Percentiles rank a stretch among this genome's conserved stretches.
These are phyloP conservation scores for Leptinotarsa haldemani DNA, from an alignment of 2,888 invertebrate species.

Conservation along the genomic window DNA sequence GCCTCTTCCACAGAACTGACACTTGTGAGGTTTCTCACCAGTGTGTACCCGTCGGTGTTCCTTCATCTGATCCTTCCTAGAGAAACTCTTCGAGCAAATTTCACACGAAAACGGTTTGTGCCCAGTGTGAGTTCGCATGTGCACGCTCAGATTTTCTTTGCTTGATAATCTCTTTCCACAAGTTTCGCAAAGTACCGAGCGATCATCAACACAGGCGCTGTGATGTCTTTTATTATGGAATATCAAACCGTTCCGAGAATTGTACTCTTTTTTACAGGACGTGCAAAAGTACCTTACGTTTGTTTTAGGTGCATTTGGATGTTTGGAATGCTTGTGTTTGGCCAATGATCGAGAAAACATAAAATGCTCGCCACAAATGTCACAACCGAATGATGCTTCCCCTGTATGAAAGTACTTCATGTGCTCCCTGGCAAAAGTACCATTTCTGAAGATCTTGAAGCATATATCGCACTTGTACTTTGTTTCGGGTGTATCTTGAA, in stretches of 20 bases:
- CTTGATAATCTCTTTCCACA: conserved; percentile 69
- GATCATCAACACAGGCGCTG: conserved; percentile 53
- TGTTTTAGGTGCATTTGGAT: conserved; percentile 61
- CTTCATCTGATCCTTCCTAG: conserved; percentile 52
- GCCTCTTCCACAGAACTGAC: conserved; percentile 71
- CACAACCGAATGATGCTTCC: conserved; percentile 56
- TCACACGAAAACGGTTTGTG: conserved; percentile 57
- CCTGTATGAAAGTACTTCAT: conserved; percentile 51
- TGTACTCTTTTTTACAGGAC: conserved; percentile 61
- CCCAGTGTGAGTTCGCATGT: conserved; percentile 55
- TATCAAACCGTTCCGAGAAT: conserved; percentile 54
- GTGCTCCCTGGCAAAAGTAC: conserved; percentile 52
- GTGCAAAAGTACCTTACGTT: conserved; percentile 59
- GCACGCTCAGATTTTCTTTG: conserved; percentile 65
- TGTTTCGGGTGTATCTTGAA: neutral
- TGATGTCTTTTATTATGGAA: conserved; percentile 52
- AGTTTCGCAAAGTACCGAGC: conserved; percentile 64
- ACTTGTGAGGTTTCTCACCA: conserved; percentile 59
- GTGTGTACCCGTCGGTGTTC: conserved; percentile 57
- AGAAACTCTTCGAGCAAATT: conserved; percentile 46
- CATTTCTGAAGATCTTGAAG: conserved; percentile 51
- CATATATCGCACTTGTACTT: conserved; percentile 58
- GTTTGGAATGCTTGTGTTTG: conserved; percentile 51
- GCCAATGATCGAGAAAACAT: conserved; percentile 22
- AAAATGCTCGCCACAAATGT: conserved; percentile 15